Conservation (phyloP, 1,140 invertebrate species). For the Dreissena rostriformis region DNA sequence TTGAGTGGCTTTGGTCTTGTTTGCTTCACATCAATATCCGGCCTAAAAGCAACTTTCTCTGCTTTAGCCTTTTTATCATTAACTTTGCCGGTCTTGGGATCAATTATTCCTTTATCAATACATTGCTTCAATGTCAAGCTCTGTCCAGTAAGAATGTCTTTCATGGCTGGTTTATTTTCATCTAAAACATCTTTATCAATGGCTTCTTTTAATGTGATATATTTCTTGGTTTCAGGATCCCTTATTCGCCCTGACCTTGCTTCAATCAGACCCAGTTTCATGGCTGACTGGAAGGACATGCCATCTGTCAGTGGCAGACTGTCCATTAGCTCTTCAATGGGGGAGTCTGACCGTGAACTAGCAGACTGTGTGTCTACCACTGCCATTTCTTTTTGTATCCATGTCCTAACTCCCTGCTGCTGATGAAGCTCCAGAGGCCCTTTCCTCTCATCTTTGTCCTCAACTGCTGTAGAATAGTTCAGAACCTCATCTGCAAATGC, state of each 20-base stretch:
- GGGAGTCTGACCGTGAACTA: constrained; percentile 24
- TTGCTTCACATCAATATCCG: constrained; percentile 61
- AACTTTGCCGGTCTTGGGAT: constrained; percentile 78
- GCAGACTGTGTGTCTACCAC: constrained; percentile 18
- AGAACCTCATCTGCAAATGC: constrained; percentile 70
- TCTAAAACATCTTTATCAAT: constrained; percentile 87
- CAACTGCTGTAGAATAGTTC: constrained; percentile 74
- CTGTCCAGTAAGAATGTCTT: constrained; percentile 67
- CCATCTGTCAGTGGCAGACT: constrained; percentile 53
- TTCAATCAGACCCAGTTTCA: constrained; percentile 89
- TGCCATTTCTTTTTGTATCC: constrained; percentile 41
- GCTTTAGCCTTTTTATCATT: constrained; percentile 67
- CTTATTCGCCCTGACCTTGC: constrained; percentile 88
- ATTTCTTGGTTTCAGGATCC: constrained; percentile 89
- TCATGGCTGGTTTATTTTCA: constrained; percentile 85
- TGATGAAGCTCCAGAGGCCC: constrained; percentile 40
- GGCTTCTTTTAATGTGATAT: constrained; percentile 91
- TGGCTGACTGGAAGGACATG: constrained; percentile 74
- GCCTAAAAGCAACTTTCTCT: constrained; percentile 60
- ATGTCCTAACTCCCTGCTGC: constrained; percentile 38
- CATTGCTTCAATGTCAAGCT: constrained; percentile 77
- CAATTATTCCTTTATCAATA: constrained; percentile 78
- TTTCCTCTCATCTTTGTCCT: constrained; percentile 42
- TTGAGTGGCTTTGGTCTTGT: constrained; percentile 73
- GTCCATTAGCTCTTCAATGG: constrained; percentile 5